Evolutionary conservation across 2,888 invertebrate species (phyloP), one percentile per base, ranked within the genome.

Genomic region (Marronus borbonicus): DNA sequence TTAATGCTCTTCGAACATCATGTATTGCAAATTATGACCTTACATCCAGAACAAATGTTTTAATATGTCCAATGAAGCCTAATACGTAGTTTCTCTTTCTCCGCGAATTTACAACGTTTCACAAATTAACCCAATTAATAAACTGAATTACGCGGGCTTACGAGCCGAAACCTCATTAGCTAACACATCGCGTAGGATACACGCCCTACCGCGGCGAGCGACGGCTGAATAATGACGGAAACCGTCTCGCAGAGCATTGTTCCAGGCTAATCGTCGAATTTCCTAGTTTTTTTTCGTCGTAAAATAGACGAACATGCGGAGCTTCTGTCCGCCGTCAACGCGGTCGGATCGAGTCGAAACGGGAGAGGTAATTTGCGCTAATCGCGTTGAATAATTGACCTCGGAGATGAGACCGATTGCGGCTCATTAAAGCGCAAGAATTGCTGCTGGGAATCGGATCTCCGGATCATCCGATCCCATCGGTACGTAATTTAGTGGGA

Each of bases 311-410:
- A 52, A 5, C 5, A 52, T 17, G 14, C 44, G 10, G 8, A 44
- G 52, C 52, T 12, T 1, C 17, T 10, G 2, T 52, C 52, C 3
- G 52, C 14, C 52, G 52, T 36, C 31, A 52, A 7, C 17, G 17
- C n/a, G 7, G 31, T 14, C 28, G 64, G 12, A 64, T 28, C 31
- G 64, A 31, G 31, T n/a, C 62, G n/a, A 24, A 36, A 4, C 31
- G 36, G n/a, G 28, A 36, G 31, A 36, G 31, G 31, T n/a, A 64
- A 64, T 64, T 64, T n/a, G 64, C 64, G 28, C 31, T 64, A 64
- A 64, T 64, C 64, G 31, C 31, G 31, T 64, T 64, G 64, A 64
- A 64, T 64, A 64, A 64, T 64, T 31, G 31, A 36, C 31, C 2
- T 7, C n/a, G 20, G 24, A 8, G 36, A 64, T 64, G 64, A 31